Base-by-base conservation (phyloP, 2,888 invertebrate species). In the Desoria tigrina region DNA sequence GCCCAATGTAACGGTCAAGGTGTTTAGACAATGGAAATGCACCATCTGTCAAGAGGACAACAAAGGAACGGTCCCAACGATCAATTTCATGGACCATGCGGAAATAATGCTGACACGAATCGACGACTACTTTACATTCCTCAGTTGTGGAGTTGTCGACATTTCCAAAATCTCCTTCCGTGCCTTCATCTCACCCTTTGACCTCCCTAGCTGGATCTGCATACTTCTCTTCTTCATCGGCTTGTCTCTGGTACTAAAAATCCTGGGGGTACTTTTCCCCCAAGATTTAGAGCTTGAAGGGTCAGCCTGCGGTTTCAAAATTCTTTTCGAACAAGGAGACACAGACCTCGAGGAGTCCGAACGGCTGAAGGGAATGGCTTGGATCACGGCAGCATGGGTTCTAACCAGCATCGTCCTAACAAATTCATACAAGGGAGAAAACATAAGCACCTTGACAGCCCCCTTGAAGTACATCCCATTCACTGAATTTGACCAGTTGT, bases 371-470 rank as follows among this genome's bases (percentile, higher is more conserved):
- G 45, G n/a, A 18, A 18, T 45, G 16, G n/a, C 45, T 7, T 51
- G 51, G 51, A 51, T 51, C 14, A 7, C 24, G 6, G 55, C 32
- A 4, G 6, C 55, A n/a, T 28, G 27, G 27, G 9, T 55, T 55
- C 21, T 55, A 32, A 21, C 7, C 3, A 26, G 32, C 11, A 18
- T 55, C 7, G 18, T 55, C 6, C 23, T 55, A 7, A 32, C 32
- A 4, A 55, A 55, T 21, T 27, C 32, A 21, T 55, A 55, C 55
- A 55, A 55, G 55, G 55, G 55, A 16, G 55, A 55, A 16, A 32
- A 55, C 18, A 37, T 55, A 16, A 28, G 21, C 7, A 3, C 7
- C 16, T 2, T 55, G 6, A 28, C 55, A 6, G 37, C 37, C 6
- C 32, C 32, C 4, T 24, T 51, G 11, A 45, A 45, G 45, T n/a